Percentiles rank a stretch among this genome's conserved stretches.
Conservation (phyloP, 2,113 vertebrate species). For the Scartelaos histophorus region DNA sequence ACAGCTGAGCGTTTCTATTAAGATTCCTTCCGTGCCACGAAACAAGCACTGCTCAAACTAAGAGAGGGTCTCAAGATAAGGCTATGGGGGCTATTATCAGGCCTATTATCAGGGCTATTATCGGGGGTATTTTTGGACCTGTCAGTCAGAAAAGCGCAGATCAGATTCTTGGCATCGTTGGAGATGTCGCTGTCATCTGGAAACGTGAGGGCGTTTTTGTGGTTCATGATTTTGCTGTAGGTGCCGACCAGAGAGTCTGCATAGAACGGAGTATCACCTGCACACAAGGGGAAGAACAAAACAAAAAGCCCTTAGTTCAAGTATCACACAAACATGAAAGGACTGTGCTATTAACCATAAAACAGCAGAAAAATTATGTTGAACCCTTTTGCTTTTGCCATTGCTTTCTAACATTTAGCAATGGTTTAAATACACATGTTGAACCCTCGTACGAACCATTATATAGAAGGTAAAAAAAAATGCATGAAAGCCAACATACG, state of each 20-base stretch:
- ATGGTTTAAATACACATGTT: no score
- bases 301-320: neutral
- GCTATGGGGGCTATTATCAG: neutral
- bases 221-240: conserved; percentile 99
- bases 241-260: conserved; percentile 98
- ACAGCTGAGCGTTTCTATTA: neutral
- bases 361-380: no score
- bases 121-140: conserved; percentile 77
- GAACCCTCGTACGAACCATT: no score
- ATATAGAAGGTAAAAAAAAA: no score
- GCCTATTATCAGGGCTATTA: no score
- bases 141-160: conserved; percentile 98
- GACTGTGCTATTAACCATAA: no score
- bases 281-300: conserved; percentile 23
- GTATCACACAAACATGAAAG: no score
- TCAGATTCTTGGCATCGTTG: conserved; percentile 98
- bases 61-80: conserved; percentile 20
- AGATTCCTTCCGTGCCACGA: conserved; percentile 15
- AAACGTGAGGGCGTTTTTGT: conserved; percentile 97
- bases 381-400: no score
- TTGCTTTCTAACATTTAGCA: no score
- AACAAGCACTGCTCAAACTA: conserved; percentile 12
- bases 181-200: conserved; percentile 97
- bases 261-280: conserved; percentile 98
- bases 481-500: no score